These are phyloP conservation scores for Temnothorax nylanderi DNA, from an alignment of 1,140 invertebrate species.

Conservation along the genomic window DNA sequence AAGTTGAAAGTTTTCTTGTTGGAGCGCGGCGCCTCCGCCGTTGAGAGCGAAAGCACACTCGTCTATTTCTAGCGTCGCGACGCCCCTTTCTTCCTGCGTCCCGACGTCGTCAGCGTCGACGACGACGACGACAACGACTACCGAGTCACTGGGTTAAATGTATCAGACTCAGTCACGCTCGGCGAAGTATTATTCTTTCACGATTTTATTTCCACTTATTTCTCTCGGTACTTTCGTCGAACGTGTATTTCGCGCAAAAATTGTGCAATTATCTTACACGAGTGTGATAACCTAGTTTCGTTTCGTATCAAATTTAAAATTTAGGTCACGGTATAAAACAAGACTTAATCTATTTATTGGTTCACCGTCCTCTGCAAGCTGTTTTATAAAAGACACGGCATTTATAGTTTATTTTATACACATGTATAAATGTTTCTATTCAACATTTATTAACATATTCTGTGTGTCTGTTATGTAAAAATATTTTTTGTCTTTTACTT, in stretches of 20 bases:
- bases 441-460: background rate
- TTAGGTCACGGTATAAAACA: conserved; percentile 7
- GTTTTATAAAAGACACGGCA: background rate
- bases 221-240: conserved; percentile 6
- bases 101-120: conserved; percentile 63
- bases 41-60: conserved; percentile 80
- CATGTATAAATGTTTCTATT: background rate
- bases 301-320: conserved; percentile 22
- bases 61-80: conserved; percentile 82
- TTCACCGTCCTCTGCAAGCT: background rate
- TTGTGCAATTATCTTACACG: background rate
- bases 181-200: conserved; percentile 64
- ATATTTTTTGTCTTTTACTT: background rate
- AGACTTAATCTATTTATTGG: conserved; percentile 13
- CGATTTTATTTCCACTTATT: conserved; percentile 44
- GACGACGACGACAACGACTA: conserved; percentile 47
- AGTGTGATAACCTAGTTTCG: background rate
- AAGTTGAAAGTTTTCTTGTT: conserved; percentile 82
- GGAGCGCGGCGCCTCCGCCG: conserved; percentile 76
- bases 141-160: conserved; percentile 81
- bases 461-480: background rate
- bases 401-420: background rate
- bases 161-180: conserved; percentile 61
- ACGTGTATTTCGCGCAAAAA: conserved; percentile 5
- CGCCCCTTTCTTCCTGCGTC: conserved; percentile 78